Evolutionary conservation across 2,888 invertebrate species (phyloP), one percentile per base, ranked within the genome.

Genomic region (Protodeltote pygarga): DNA sequence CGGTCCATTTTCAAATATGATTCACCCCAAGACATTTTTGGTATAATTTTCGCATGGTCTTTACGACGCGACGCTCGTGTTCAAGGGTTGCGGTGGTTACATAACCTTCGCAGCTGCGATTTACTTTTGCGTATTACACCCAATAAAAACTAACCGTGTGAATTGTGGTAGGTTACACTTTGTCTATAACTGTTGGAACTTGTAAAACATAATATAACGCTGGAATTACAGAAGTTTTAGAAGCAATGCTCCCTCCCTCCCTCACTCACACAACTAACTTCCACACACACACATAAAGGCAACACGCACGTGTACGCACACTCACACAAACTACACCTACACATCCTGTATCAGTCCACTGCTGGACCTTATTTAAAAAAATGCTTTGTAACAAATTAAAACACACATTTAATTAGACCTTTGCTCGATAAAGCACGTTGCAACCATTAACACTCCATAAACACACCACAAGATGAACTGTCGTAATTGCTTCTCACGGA

Each of bases 101-200:
- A 42, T 42, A 52, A 52, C 46, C 31, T 23, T 27, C 59, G 20
- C 49, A 63, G 45, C 51, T 57, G 60, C 40, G 50, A 60, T 57
- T 67, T 57, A 54, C 44, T 44, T 35, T 28, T 53, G 51, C 63
- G 67, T 65, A 60, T 54, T 60, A 32, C 49, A 46, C 46, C 29
- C 19, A 28, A 55, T 66, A 64, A 61, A 60, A 57, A 38, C 16
- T 17, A 53, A 51, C 53, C 50, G 57, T 65, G 57, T 35, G 60
- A 66, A 65, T 49, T 46, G 27, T 25, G 41, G 42, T 9, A 23
- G 34, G 16, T 11, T 21, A 32, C 38, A 38, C 31, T 35, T 25
- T 23, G 29, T 20, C 14, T 29, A 34, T 20, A 31, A 11, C 13
- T 21, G 38, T 31, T 37, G 31, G 23, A 28, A 45, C 28, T 38